phyloP scores from a whole-genome alignment of 2,797 vertebrate genomes.

The Holocentrus rufus region DNA sequence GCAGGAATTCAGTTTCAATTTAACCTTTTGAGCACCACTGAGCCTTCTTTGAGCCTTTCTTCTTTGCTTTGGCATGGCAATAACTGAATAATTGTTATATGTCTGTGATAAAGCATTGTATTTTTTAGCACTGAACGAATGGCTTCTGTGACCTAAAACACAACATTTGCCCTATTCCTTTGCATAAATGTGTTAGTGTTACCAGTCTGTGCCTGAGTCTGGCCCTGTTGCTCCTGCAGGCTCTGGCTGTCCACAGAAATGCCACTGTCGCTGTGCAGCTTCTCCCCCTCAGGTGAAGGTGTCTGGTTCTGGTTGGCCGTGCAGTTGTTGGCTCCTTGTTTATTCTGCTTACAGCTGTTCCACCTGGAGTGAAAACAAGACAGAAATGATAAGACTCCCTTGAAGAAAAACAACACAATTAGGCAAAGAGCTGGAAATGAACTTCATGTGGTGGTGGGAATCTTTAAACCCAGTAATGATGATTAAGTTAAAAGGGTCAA shows the following conservation, averaged over 20 bases:
- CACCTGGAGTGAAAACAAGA: constrained; percentile 80
- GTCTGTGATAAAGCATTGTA: background rate
- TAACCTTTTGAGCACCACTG: too few species aligned
- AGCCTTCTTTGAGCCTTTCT: too few species aligned
- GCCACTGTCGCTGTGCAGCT: constrained; percentile 97
- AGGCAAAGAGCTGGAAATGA: background rate
- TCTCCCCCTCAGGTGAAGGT: constrained; percentile 93
- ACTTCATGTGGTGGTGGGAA: background rate
- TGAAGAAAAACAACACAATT: background rate
- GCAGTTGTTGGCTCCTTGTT: constrained; percentile 93
- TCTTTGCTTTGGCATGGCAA: too few species aligned
- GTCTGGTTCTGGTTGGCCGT: constrained; percentile 90
- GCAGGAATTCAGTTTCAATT: background rate
- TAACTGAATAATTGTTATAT: too few species aligned
- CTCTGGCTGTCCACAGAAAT: constrained; percentile 98
- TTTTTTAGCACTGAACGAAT: constrained; percentile 10
- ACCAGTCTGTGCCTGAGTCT: constrained; percentile 85
- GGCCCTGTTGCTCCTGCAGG: constrained; percentile 90
- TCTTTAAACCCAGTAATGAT: background rate
- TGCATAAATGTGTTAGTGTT: constrained; percentile 20
- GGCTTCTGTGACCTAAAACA: background rate
- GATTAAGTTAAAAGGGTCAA: too few species aligned
- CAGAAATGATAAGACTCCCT: background rate
- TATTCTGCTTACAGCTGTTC: constrained; percentile 98
- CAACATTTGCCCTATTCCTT: background rate